Conservation (phyloP, 2,888 invertebrate genomes). For the Biston stratarius region DNA sequence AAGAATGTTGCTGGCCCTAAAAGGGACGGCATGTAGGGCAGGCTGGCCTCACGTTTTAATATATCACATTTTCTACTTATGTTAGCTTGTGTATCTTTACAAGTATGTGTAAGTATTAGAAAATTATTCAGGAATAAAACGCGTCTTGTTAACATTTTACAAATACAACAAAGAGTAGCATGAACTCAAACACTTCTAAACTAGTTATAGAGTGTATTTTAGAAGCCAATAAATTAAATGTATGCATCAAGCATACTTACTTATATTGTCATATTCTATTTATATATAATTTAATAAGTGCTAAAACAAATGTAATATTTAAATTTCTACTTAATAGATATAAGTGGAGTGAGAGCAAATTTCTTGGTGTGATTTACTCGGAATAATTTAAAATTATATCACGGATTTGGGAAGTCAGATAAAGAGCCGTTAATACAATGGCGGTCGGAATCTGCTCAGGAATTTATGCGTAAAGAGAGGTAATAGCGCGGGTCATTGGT, state of each 20-base stretch:
- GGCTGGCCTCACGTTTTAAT: constrained; percentile 36
- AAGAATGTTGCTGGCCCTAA: constrained; percentile 35
- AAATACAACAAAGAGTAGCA: too few relatives aligned
- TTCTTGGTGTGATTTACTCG: constrained; percentile 5
- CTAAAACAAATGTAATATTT: constrained; percentile 1
- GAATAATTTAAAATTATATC: constrained; percentile 17
- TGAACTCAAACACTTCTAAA: too few relatives aligned
- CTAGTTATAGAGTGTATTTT: too few relatives aligned
- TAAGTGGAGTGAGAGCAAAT: not conserved
- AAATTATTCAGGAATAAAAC: constrained; percentile 13
- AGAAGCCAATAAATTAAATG: too few relatives aligned
- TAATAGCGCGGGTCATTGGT: constrained; percentile 83
- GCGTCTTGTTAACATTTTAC: not conserved
- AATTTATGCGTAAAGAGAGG: constrained; percentile 53
- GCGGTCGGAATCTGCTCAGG: constrained; percentile 32
- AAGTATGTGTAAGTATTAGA: constrained; percentile 13
- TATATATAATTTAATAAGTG: constrained; percentile 7
- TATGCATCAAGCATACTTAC: too few relatives aligned
- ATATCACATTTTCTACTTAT: constrained; percentile 31
- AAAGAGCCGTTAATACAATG: constrained; percentile 33
- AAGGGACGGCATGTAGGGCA: constrained; percentile 38
- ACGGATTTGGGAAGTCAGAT: constrained; percentile 23
- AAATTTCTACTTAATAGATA: too few relatives aligned
- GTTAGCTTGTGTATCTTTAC: constrained; percentile 16
- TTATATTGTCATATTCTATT: not conserved